Percentiles rank a stretch among this genome's conserved stretches.
Conservation (phyloP, 1,140 invertebrate genomes). For the Zaprionus inermis region DNA sequence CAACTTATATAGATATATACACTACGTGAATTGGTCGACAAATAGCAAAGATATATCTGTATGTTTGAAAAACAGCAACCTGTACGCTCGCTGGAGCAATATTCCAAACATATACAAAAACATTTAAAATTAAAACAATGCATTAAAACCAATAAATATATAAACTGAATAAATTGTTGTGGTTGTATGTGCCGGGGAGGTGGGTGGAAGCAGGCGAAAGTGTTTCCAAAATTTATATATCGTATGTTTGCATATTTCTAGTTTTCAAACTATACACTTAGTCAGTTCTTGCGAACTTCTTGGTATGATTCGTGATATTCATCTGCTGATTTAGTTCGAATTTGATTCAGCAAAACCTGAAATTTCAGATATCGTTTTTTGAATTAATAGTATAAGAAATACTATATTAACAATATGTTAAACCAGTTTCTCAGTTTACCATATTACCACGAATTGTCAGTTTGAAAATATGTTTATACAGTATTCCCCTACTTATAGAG, state of each 20-base stretch:
- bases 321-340: not conserved
- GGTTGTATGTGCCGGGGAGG: not conserved
- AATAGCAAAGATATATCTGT: not conserved
- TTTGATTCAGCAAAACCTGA: not conserved
- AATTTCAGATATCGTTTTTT: not conserved
- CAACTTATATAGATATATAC: constrained; percentile 29
- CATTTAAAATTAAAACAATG: constrained; percentile 21
- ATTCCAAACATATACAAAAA: constrained; percentile 42
- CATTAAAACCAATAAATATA: constrained; percentile 29
- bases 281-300: not conserved
- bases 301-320: not conserved
- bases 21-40: not conserved
- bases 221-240: not conserved
- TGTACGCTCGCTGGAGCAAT: constrained; percentile 28
- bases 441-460: too few species aligned
- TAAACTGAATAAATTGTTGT: not conserved
- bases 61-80: constrained; percentile 13
- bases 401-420: not conserved
- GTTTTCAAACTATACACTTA: not conserved
- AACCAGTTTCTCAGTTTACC: too few species aligned
- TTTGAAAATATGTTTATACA: too few species aligned
- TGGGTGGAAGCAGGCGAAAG: not conserved
- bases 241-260: not conserved
- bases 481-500: too few species aligned
- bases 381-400: too few species aligned